These are phyloP conservation scores for Columba janthina DNA, from an alignment of 2,113 vertebrate genomes.

Conservation along the genomic window DNA sequence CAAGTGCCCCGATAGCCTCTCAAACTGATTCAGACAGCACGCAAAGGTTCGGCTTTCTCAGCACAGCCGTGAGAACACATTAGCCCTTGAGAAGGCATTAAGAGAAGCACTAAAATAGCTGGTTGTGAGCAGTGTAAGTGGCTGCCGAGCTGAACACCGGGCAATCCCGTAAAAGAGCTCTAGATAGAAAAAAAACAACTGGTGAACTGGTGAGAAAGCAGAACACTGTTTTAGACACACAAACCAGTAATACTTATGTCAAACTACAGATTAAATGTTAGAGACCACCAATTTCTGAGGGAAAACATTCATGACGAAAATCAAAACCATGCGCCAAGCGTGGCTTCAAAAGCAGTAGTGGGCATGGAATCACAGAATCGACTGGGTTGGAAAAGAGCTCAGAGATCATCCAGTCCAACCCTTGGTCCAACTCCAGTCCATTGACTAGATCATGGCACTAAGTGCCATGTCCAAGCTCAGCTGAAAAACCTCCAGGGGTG, in stretches of 20 bases:
- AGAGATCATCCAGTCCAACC: too few relatives aligned
- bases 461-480: too few relatives aligned
- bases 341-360: background rate
- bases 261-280: background rate
- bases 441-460: too few relatives aligned
- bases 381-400: too few relatives aligned
- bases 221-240: background rate
- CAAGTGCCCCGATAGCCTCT: background rate
- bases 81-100: background rate
- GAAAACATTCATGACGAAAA: background rate
- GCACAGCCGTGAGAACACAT: background rate
- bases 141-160: background rate
- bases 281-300: background rate
- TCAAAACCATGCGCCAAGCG: background rate
- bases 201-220: background rate
- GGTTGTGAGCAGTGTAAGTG: background rate
- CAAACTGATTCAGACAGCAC: rapidly evolving
- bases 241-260: background rate
- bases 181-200: background rate
- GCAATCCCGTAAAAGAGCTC: background rate
- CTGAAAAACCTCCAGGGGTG: too few relatives aligned
- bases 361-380: background rate
- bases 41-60: background rate
- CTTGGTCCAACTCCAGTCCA: too few relatives aligned
- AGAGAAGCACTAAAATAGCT: background rate